Conservation (phyloP, 2,113 vertebrate species). For the Raja brachyura region DNA sequence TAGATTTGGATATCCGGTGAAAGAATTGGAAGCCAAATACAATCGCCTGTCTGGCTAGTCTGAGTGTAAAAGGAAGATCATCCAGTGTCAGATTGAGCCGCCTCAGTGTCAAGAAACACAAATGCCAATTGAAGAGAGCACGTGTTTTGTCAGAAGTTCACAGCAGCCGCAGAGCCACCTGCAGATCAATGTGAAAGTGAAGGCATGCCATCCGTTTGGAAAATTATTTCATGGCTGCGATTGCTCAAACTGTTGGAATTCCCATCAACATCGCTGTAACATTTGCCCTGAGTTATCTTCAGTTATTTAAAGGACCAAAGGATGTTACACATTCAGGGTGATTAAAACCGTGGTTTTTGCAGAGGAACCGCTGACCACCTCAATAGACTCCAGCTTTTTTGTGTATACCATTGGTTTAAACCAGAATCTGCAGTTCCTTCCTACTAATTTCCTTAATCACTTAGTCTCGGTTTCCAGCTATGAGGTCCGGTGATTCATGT, state of each 20-base stretch:
- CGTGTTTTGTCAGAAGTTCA: not conserved
- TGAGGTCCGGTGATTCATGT: not conserved
- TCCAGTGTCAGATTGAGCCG: not conserved
- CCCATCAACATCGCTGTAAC: not conserved
- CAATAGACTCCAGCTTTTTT: not conserved
- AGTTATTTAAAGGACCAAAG: not conserved
- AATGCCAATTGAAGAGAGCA: not conserved
- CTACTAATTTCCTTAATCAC: not conserved
- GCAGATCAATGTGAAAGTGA: not conserved
- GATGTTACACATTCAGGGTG: not conserved
- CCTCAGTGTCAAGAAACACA: not conserved
- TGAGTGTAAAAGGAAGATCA: not conserved
- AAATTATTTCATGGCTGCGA: not conserved
- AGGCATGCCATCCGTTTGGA: slow-evolving; percentile 2
- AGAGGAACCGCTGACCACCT: not conserved
- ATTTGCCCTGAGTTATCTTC: not conserved
- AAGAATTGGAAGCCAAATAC: slow-evolving; percentile 4
- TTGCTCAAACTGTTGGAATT: slow-evolving; percentile 19
- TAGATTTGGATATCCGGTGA: slow-evolving; percentile 13
- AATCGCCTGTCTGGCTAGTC: slow-evolving; percentile 9
- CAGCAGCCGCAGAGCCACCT: not conserved
- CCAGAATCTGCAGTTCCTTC: too few species aligned
- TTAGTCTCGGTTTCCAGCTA: not conserved
- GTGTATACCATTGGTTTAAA: too few species aligned
- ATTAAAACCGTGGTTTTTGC: not conserved